Evolutionary conservation across 2,113 vertebrate genomes (phyloP).

Genomic region (Balaeniceps rex): DNA sequence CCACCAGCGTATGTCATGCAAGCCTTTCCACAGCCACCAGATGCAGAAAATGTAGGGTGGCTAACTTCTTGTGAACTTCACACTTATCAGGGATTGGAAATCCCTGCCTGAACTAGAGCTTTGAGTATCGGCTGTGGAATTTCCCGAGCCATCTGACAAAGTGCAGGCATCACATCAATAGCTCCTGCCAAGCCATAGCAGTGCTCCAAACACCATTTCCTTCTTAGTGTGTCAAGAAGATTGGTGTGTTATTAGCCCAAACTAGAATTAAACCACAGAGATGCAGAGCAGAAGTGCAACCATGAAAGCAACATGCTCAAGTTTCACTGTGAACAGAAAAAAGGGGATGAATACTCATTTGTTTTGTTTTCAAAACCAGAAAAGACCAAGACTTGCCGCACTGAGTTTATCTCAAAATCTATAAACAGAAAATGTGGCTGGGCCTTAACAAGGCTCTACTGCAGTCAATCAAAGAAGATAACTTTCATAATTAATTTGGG

Average conservation of each 20-base stretch:
- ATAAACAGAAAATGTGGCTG: neutral
- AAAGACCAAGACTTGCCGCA: neutral
- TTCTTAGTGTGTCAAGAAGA: constrained; percentile 8
- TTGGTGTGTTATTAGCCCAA: constrained; percentile 2
- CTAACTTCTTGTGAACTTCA: neutral
- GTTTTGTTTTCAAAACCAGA: neutral
- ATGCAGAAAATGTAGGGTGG: neutral
- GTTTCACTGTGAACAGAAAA: neutral
- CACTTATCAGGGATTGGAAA: constrained; percentile 5
- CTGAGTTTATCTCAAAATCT: neutral
- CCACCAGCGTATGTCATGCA: neutral
- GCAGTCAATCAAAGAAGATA: neutral
- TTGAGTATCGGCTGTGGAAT: neutral
- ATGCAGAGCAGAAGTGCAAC: neutral
- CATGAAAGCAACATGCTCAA: neutral
- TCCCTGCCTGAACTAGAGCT: neutral
- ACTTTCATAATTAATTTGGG: constrained; percentile 3
- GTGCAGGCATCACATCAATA: constrained; percentile 18
- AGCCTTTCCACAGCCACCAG: neutral
- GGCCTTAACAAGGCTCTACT: neutral
- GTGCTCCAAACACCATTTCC: neutral
- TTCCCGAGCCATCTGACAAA: constrained; percentile 32
- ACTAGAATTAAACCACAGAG: neutral
- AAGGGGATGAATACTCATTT: neutral
- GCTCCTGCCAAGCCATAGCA: constrained; percentile 12